Evolutionary conservation across 2,113 vertebrate genomes (phyloP).

Genomic region (Bothrops jararaca): DNA sequence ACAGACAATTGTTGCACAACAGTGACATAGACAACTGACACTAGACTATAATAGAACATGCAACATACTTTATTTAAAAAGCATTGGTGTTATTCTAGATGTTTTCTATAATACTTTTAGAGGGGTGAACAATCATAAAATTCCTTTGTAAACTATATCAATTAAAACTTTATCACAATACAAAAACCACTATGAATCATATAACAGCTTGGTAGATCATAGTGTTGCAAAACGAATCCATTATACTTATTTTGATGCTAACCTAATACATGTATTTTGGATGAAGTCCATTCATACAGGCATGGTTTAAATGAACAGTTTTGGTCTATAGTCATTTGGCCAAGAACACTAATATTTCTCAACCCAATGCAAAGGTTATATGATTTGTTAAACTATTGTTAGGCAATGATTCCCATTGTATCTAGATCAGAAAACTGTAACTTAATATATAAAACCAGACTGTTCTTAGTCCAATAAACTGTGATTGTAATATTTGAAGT

Average conservation of each 20-base stretch:
- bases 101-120: constrained; percentile 15
- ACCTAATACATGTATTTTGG: constrained; percentile 35
- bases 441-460: neutral
- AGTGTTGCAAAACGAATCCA: constrained; percentile 51
- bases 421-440: neutral
- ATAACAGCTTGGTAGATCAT: constrained; percentile 48
- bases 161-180: constrained; percentile 48
- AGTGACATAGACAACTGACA: neutral
- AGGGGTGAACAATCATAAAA: constrained; percentile 31
- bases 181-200: constrained; percentile 41
- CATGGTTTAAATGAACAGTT: neutral
- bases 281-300: neutral
- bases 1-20: neutral
- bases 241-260: constrained; percentile 52
- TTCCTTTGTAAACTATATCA: constrained; percentile 25
- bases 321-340: neutral
- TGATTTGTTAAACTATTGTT: neutral
- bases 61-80: constrained; percentile 24
- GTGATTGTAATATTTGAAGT: neutral
- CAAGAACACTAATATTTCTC: neutral
- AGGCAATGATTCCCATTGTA: neutral
- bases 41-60: constrained; percentile 1
- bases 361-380: neutral
- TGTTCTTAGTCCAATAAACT: neutral
- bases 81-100: neutral